Evolutionary conservation across 2,113 vertebrate genomes (phyloP).

Genomic region (Xenus cinereus): DNA sequence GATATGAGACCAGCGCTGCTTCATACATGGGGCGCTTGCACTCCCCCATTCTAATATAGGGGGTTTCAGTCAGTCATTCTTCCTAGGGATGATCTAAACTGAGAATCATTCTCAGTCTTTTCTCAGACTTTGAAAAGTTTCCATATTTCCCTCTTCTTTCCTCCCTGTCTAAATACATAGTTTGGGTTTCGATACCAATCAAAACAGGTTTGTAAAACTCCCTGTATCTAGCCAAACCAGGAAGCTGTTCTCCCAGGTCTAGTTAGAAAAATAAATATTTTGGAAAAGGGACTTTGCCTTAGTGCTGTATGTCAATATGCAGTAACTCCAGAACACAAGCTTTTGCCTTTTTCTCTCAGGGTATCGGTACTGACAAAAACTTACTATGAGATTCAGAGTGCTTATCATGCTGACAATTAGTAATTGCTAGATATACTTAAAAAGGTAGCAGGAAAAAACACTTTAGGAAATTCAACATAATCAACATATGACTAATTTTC

Average conservation of each 20-base stretch:
- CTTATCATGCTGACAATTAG: neutral
- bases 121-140: neutral
- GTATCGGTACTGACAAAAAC: neutral
- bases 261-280: neutral
- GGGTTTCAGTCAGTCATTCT: neutral
- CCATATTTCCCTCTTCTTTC: neutral
- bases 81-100: neutral
- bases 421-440: neutral
- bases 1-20: rapidly evolving
- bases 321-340: neutral
- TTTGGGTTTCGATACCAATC: neutral
- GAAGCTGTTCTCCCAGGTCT: neutral
- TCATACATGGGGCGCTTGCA: rapidly evolving
- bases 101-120: neutral
- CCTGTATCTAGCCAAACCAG: neutral
- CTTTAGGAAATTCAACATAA: neutral
- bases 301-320: neutral
- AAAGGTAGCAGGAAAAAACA: neutral
- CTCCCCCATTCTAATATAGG: neutral
- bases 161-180: rapidly evolving
- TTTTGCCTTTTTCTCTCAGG: neutral
- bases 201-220: neutral
- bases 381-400: neutral
- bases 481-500: neutral
- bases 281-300: neutral